Evolutionary conservation across 1,140 invertebrate genomes (phyloP).

Genomic region (Drosophila nikananu): DNA sequence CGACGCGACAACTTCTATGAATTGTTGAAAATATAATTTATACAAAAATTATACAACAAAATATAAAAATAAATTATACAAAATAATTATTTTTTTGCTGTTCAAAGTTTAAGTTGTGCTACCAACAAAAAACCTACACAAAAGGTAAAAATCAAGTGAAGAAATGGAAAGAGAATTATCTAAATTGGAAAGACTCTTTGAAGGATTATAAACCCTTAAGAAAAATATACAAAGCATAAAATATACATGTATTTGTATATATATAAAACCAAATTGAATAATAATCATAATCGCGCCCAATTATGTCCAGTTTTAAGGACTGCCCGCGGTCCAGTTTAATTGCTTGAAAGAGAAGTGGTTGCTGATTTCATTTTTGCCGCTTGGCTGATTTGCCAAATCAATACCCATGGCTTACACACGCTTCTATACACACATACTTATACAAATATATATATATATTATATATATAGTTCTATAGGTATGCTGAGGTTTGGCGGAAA

Average conservation of each 20-base stretch:
- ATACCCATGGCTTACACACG: background rate
- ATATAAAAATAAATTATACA: background rate
- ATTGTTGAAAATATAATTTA: too few species aligned
- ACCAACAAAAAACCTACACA: slow-evolving; percentile 16
- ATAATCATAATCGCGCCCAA: slow-evolving; percentile 6
- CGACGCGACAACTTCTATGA: background rate
- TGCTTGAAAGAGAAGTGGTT: slow-evolving; percentile 28
- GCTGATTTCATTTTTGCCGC: slow-evolving; percentile 69
- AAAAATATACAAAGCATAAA: background rate
- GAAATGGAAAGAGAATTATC: background rate
- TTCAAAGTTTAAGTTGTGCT: slow-evolving; percentile 14
- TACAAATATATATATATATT: background rate
- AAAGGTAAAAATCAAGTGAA: slow-evolving; percentile 42
- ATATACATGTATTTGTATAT: background rate
- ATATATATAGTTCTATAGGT: slow-evolving; percentile 5
- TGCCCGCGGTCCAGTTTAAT: slow-evolving; percentile 44
- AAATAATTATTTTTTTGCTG: slow-evolving; percentile 23
- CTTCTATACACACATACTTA: background rate
- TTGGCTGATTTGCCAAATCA: slow-evolving; percentile 53
- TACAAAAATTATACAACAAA: background rate
- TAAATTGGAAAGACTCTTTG: background rate
- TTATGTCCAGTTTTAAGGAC: slow-evolving; percentile 34
- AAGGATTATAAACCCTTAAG: background rate
- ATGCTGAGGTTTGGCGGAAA: slow-evolving; percentile 34
- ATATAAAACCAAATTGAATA: background rate